Conservation (phyloP, 2,797 vertebrate genomes). For the Myotis findleyi region DNA sequence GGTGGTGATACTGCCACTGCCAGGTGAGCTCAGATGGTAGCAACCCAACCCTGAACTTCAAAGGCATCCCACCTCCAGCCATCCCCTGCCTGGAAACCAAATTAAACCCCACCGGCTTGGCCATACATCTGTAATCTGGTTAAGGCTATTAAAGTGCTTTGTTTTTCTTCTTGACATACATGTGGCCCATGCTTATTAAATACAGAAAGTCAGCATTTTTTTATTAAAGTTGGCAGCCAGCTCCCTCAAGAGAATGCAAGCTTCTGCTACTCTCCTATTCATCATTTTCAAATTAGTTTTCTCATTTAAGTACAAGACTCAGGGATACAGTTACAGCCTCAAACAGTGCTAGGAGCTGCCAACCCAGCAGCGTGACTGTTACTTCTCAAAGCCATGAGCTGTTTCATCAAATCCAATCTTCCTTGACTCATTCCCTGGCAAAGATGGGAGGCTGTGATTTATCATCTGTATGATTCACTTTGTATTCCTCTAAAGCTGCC, state of each 20-base stretch:
- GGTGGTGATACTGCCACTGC: neutral
- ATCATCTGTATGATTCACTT: slow-evolving; percentile 23
- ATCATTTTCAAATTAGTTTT: slow-evolving; percentile 81
- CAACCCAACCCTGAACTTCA: neutral
- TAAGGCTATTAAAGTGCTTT: slow-evolving; percentile 18
- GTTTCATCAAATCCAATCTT: slow-evolving; percentile 46
- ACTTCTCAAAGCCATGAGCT: slow-evolving; percentile 16
- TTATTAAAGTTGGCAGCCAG: slow-evolving; percentile 57
- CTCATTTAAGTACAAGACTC: slow-evolving; percentile 69
- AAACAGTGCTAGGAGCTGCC: neutral
- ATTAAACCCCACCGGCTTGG: slow-evolving; percentile 43
- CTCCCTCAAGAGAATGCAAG: slow-evolving; percentile 64
- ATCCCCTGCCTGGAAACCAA: slow-evolving; percentile 50
- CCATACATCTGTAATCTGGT: slow-evolving; percentile 16
- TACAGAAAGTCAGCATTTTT: slow-evolving; percentile 56
- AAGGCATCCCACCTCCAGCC: neutral
- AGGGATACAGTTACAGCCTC: slow-evolving; percentile 37
- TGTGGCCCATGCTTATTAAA: slow-evolving; percentile 31
- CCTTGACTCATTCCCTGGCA: slow-evolving; percentile 45
- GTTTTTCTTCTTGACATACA: slow-evolving; percentile 25
- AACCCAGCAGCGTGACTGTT: neutral
- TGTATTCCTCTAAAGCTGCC: neutral
- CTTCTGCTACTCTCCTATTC: slow-evolving; percentile 62
- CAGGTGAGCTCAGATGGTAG: neutral
- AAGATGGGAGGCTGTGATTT: slow-evolving; percentile 23